Base-by-base conservation (phyloP, 30 jellyfish, hydroid and myxozoan species). In the Aurelia aurita complex sp. Pacific region DNA sequence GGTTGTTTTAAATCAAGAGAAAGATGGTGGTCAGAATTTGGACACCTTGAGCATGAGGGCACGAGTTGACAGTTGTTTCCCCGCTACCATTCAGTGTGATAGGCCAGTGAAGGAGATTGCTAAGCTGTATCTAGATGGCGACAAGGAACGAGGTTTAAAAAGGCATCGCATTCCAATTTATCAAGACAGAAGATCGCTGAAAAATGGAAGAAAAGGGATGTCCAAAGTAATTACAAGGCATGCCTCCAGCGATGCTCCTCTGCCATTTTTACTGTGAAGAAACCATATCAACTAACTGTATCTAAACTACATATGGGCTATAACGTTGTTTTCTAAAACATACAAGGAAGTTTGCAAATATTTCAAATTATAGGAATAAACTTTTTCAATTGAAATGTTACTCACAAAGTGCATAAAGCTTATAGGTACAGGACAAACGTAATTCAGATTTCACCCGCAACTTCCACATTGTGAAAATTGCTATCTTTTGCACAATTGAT, bases 21-120 rank as follows among this genome's bases (percentile, higher is more conserved):
- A 14, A 46, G 86, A 76, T 76, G 86, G 86, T 18, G 77, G 77
- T 8, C 86, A 76, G 57, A 32, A 38, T 57, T 10, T 76, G 14
- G 29, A 35, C 43, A 35, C 54, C 33, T 35, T 76, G 55, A 50
- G 77, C 9, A 29, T 50, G 51, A n/a, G 76, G 10, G 64, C 86
- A 51, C 53, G 77, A 32, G 75, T 76, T 3, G 86, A 57, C 59
- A 17, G 76, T 19, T 76, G 86, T 57, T 55, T 76, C 19, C 76
- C 86, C 3, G 18, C 77, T 19, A 57, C 75, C 50, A 59, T 76
- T 3, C 86, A 76, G 19, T 76, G 86, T 15, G 60, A 57, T 16
- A 76, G 86, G 51, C 77, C 86, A 1, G 40, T 76, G 13, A 50
- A n/a, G 54, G 86, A 76, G 59, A 76, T 76, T 4, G 64, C 86